phyloP scores from a whole-genome alignment of 92 coral and sea anemone genomes.

The Zoanthus sansibaricus region DNA sequence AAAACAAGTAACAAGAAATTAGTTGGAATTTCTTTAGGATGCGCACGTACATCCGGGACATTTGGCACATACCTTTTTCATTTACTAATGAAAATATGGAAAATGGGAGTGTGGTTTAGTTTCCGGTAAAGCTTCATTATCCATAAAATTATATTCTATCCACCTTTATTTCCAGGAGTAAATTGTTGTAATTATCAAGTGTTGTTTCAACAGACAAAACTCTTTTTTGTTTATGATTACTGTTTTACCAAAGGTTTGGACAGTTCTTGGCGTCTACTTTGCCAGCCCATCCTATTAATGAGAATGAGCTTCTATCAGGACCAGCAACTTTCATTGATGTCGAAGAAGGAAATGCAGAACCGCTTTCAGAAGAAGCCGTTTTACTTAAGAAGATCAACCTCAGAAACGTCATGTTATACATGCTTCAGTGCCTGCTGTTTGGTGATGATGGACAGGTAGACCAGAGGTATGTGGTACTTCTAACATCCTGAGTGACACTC shows the following conservation, averaged over 20 bases:
- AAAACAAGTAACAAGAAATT: no score
- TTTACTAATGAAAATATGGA: no score
- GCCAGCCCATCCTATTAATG: conserved; percentile 63
- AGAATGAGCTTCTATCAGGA: conserved; percentile 70
- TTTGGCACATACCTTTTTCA: no score
- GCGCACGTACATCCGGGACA: no score
- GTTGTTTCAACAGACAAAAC: no score
- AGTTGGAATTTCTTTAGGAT: no score
- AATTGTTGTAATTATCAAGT: no score
- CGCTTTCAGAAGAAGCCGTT: conserved; percentile 36
- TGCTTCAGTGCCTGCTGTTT: conserved; percentile 78
- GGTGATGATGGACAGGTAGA: conserved; percentile 84
- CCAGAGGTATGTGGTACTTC: conserved; percentile 66
- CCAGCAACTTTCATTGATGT: not conserved
- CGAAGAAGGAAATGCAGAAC: not conserved
- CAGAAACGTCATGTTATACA: conserved; percentile 83
- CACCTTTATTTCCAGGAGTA: no score
- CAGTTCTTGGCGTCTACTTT: conserved; percentile 88
- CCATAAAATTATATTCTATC: no score
- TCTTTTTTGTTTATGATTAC: no score
- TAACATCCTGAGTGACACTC: not conserved
- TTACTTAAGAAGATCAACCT: conserved; percentile 78
- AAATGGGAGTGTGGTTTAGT: no score
- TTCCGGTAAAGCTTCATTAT: no score
- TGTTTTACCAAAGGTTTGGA: conserved; percentile 74